Percentiles rank a stretch among this genome's conserved stretches.
Conservation (phyloP, 2,888 invertebrate species). For the Meghimatium bilineatum region DNA sequence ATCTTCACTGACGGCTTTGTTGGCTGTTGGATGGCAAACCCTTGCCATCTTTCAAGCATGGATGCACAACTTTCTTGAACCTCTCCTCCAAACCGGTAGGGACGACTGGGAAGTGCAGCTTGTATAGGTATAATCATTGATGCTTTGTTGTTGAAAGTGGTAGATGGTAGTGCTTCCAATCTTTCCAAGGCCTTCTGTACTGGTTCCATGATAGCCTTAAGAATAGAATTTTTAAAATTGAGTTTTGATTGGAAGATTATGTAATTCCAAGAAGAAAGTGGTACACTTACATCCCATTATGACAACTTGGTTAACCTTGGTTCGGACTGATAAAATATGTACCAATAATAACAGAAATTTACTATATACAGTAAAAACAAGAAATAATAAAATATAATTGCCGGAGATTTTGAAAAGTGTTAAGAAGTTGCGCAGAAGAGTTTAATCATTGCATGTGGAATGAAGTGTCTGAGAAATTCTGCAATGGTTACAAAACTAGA, state of each 20-base stretch:
- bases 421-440: no score
- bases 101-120: conserved; percentile 34
- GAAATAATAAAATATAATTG: no score
- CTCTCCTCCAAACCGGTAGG: conserved; percentile 35
- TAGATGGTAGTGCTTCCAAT: conserved; percentile 29
- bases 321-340: no score
- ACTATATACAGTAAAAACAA: no score
- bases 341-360: no score
- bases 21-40: background rate
- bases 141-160: background rate
- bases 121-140: conserved; percentile 27
- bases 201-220: conserved; percentile 34
- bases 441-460: no score
- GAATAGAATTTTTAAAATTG: background rate
- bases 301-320: no score
- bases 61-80: conserved; percentile 34
- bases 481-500: no score
- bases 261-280: background rate
- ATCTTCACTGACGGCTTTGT: background rate
- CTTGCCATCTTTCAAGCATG: conserved; percentile 21
- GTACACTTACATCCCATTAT: no score
- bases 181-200: conserved; percentile 34
- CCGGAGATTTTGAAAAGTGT: no score
- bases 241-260: background rate
- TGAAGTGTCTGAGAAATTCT: no score